phyloP scores from a whole-genome alignment of 2,797 vertebrate species.

The Cygnus olor region DNA sequence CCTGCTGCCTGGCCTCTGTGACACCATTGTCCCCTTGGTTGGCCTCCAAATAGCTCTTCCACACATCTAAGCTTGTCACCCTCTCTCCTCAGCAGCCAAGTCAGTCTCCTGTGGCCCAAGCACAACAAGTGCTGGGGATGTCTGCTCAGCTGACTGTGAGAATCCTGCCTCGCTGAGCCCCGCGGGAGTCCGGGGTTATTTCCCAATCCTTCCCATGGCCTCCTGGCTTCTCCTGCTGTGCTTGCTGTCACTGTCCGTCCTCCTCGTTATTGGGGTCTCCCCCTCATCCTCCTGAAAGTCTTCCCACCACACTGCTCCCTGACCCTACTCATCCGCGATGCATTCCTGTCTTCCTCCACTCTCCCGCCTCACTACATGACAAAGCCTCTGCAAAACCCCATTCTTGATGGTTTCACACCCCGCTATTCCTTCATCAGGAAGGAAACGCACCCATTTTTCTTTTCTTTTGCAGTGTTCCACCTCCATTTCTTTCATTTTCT shows the following conservation, averaged over 20 bases:
- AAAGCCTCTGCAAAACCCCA: fast-evolving
- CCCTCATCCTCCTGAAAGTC: background rate
- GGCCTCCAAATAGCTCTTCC: background rate
- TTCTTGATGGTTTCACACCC: background rate
- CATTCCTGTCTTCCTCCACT: background rate
- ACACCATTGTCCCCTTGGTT: background rate
- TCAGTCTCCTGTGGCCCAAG: background rate
- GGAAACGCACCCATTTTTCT: fast-evolving
- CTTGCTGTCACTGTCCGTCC: fast-evolving
- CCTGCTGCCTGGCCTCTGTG: background rate
- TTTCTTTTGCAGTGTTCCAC: fast-evolving
- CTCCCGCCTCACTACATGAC: fast-evolving
- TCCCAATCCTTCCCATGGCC: background rate
- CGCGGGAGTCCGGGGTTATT: fast-evolving
- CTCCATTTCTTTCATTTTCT: background rate
- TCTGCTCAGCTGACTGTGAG: background rate
- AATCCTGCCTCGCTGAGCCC: background rate
- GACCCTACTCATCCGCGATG: fast-evolving
- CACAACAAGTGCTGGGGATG: fast-evolving
- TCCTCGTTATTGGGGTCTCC: background rate
- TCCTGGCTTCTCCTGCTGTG: background rate
- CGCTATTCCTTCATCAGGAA: background rate
- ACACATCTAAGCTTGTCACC: background rate
- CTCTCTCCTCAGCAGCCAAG: background rate
- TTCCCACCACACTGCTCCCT: fast-evolving